Evolutionary conservation across 2,113 vertebrate species (phyloP).

Genomic region (Chelonoidis abingdonii): DNA sequence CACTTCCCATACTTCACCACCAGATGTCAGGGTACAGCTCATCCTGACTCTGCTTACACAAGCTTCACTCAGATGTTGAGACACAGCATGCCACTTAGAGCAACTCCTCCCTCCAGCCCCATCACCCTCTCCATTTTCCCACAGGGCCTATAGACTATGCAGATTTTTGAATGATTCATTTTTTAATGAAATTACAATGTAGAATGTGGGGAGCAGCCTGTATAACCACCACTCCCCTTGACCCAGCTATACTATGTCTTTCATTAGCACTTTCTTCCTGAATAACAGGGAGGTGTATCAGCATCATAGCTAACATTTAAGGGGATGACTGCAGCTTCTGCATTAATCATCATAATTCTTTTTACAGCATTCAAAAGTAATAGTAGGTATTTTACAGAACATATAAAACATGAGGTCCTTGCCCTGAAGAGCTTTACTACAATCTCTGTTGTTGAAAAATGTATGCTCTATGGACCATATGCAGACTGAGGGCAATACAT

Average conservation of each 20-base stretch:
- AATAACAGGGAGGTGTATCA: not conserved
- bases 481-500: not conserved
- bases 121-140: not conserved
- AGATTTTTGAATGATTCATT: not conserved
- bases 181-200: not conserved
- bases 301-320: not conserved
- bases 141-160: accelerated
- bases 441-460: slow-evolving; percentile 49
- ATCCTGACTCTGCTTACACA: too few species aligned
- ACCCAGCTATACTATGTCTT: not conserved
- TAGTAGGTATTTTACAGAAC: not conserved
- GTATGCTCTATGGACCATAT: not conserved
- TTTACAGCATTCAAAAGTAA: slow-evolving; percentile 39
- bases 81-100: not conserved
- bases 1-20: too few species aligned
- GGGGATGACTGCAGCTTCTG: slow-evolving; percentile 38
- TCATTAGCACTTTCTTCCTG: not conserved
- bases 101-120: not conserved
- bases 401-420: not conserved
- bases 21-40: too few species aligned
- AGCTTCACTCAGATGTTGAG: not conserved
- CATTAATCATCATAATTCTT: slow-evolving; percentile 53
- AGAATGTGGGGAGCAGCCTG: not conserved
- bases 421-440: slow-evolving; percentile 44
- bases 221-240: not conserved